Base-by-base conservation (phyloP, 2,888 invertebrate species). In the Dasysyrphus albostriatus region DNA sequence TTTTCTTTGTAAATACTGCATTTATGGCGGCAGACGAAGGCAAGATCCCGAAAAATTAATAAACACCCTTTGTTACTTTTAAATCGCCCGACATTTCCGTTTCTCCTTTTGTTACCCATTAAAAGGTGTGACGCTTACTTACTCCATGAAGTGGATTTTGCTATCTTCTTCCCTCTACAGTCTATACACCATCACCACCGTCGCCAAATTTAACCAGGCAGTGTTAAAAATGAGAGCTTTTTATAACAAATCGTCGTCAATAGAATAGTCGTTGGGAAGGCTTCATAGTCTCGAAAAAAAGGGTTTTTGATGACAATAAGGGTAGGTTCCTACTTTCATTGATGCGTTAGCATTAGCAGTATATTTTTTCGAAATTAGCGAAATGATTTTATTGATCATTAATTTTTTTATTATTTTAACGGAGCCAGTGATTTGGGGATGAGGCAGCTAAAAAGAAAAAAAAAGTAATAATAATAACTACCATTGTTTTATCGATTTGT, bases 341-440 rank as follows among this genome's bases (percentile, higher is more conserved):
- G 78, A 69, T 32, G 75, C 47, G 37, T 59, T 63, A 12, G n/a
- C 7, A 7, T n/a, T n/a, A 24, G 65, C 42, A 79, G 74, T 63
- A 69, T 79, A 69, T 79, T 75, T 75, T 79, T 75, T 58, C 63
- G 63, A 79, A 83, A 83, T 83, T 83, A 83, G 78, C 70, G 79
- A 69, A 83, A 83, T 83, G 83, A 79, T 83, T 83, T 83, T 75
- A 79, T 65, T 83, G 83, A 65, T 74, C 83, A 70, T 79, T 83
- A 83, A 70, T 24, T 19, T 24, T 49, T 79, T 79, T 83, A 83
- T 83, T 79, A 79, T 79, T 79, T 70, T 37, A 72, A 70, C 58
- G 69, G 75, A 47, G 78, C 49, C 77, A 12, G 19, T 58, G 49
- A 7, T 49, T 44, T 44, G 6, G 3, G n/a, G 12, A n/a, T 44